Evolutionary conservation across 2,797 vertebrate genomes (phyloP).

Genomic region (Pipistrellus nathusii): DNA sequence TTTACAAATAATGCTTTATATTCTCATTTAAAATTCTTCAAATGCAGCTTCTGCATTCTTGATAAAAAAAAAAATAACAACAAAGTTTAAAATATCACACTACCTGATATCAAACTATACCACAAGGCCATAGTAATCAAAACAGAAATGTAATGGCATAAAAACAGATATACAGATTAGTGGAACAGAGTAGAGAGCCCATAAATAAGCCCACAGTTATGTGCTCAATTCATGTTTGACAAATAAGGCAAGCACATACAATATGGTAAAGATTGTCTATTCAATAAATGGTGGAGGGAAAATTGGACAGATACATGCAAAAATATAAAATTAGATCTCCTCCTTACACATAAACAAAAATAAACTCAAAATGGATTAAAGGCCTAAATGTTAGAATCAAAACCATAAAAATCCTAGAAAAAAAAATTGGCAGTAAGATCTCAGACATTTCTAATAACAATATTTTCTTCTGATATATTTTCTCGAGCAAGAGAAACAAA

Average conservation of each 20-base stretch:
- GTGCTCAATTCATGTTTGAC: background rate
- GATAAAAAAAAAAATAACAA: background rate
- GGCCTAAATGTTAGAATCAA: background rate
- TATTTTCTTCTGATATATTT: background rate
- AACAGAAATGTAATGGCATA: background rate
- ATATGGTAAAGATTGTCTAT: background rate
- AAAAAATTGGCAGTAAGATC: background rate
- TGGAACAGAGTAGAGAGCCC: background rate
- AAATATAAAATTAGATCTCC: background rate
- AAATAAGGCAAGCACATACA: background rate
- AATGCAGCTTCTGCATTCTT: background rate
- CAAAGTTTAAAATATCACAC: background rate
- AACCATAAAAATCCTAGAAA: background rate
- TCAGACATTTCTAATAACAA: background rate
- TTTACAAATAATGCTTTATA: background rate
- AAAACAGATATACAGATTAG: background rate
- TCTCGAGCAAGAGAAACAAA: background rate
- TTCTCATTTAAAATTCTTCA: background rate
- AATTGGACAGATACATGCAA: background rate
- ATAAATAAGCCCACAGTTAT: background rate
- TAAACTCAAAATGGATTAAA: background rate
- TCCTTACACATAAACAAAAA: background rate
- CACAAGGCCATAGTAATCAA: background rate
- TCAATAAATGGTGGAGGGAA: background rate
- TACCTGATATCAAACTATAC: background rate